Conservation (phyloP, 2,888 invertebrate species). For the Tachystola acroxantha region DNA sequence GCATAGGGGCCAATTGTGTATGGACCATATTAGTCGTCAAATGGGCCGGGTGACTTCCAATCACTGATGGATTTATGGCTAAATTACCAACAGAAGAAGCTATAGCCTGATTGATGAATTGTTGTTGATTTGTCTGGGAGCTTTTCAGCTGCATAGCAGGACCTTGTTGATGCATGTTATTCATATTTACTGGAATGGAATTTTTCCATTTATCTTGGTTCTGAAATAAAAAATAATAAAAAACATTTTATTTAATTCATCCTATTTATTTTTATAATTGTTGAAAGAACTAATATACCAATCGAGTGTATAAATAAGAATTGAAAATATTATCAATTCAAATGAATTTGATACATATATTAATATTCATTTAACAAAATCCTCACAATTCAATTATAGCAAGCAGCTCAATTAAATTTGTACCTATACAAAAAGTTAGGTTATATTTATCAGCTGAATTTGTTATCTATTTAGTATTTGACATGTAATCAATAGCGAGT, state of each 20-base stretch:
- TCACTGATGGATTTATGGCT: constrained; percentile 69
- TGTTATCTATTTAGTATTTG: not conserved
- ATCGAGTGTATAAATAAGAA: too few species aligned
- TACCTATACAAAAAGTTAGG: constrained; percentile 2
- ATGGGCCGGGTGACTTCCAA: constrained; percentile 68
- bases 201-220: constrained; percentile 93
- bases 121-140: constrained; percentile 74
- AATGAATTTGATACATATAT: too few species aligned
- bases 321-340: too few species aligned
- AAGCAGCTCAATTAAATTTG: too few species aligned
- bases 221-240: constrained; percentile 57
- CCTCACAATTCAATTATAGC: too few species aligned
- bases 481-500: constrained; percentile 23
- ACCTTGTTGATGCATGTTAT: constrained; percentile 78
- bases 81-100: constrained; percentile 67
- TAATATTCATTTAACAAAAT: too few species aligned
- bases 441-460: constrained; percentile 1
- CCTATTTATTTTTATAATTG: too few species aligned
- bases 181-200: constrained; percentile 78
- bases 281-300: too few species aligned
- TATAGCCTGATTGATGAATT: constrained; percentile 68
- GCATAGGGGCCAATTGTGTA: constrained; percentile 73
- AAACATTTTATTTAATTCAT: too few species aligned
- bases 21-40: constrained; percentile 73
- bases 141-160: constrained; percentile 65